phyloP scores from a whole-genome alignment of 2,113 vertebrate species.

The Platichthys flesus region DNA sequence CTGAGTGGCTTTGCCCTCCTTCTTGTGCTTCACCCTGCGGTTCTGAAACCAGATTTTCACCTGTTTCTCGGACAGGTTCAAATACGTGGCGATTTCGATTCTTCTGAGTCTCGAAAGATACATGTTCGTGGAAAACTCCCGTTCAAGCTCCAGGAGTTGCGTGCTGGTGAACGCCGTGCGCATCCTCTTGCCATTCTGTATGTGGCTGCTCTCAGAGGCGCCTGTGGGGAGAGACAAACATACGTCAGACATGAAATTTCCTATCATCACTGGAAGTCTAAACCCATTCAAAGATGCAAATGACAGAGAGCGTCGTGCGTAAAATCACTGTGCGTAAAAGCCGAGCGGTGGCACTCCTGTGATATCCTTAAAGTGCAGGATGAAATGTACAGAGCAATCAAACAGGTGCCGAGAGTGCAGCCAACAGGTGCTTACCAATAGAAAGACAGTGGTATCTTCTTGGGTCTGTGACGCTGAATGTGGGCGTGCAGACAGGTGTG shows the following conservation, averaged over 20 bases:
- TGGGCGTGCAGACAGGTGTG: slow-evolving; percentile 90
- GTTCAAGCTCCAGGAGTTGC: slow-evolving; percentile 95
- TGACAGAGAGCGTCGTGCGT: neutral
- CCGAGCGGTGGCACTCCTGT: neutral
- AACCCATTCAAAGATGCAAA: slow-evolving; percentile 3
- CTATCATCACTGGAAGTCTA: neutral
- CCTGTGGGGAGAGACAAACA: slow-evolving; percentile 72
- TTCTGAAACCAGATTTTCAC: slow-evolving; percentile 99
- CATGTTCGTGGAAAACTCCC: slow-evolving; percentile 99
- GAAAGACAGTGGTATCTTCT: slow-evolving; percentile 95
- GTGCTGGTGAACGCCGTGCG: slow-evolving; percentile 98
- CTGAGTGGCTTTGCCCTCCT: slow-evolving; percentile 93
- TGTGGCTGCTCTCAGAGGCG: slow-evolving; percentile 86
- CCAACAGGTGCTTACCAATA: slow-evolving; percentile 87
- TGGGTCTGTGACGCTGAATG: slow-evolving; percentile 94
- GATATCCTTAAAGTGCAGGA: neutral
- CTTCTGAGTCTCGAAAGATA: slow-evolving; percentile 95
- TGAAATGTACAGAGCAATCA: neutral
- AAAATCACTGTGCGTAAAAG: slow-evolving; percentile 40
- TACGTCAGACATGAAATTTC: neutral
- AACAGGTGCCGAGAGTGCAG: slow-evolving; percentile 14
- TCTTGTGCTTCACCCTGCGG: slow-evolving; percentile 98
- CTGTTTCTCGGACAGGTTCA: slow-evolving; percentile 98
- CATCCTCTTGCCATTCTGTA: slow-evolving; percentile 96
- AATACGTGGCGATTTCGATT: slow-evolving; percentile 97